These are phyloP conservation scores for Geodia barretti DNA, from an alignment of 37 sponge, comb jelly and placozoan genomes.

Conservation along the genomic window DNA sequence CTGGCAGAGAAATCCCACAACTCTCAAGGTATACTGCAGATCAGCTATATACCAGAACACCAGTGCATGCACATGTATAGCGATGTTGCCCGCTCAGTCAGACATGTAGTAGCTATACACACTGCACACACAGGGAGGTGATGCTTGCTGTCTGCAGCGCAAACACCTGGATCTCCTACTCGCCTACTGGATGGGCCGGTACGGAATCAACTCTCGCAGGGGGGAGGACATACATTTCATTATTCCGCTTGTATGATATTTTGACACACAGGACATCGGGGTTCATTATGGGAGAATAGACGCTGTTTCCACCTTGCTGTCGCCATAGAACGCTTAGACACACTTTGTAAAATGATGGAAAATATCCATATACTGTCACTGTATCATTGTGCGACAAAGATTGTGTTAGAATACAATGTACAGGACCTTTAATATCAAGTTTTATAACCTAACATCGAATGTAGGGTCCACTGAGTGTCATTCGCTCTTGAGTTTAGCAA, in stretches of 20 bases:
- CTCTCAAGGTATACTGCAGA: conserved; percentile 24
- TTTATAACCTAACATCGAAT: background rate
- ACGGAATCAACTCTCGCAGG: background rate
- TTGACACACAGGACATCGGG: conserved; percentile 8
- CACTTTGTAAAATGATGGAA: background rate
- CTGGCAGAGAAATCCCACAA: conserved; percentile 64
- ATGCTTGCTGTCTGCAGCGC: conserved; percentile 34
- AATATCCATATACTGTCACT: background rate
- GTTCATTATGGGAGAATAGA: background rate
- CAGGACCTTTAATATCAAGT: background rate
- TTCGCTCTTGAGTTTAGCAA: conserved; percentile 31
- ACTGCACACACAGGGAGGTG: conserved; percentile 34
- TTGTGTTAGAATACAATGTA: background rate
- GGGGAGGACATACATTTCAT: background rate
- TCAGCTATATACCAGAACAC: too few species aligned
- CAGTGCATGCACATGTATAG: background rate
- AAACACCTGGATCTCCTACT: conserved; percentile 49
- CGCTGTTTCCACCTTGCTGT: background rate
- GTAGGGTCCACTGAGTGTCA: background rate
- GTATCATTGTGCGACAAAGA: background rate
- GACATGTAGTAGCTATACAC: background rate
- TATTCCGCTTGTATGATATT: background rate
- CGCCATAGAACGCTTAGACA: background rate
- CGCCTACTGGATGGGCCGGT: conserved; percentile 73
- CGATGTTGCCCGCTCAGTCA: background rate